Evolutionary conservation across 2,797 vertebrate species (phyloP).

Genomic region (Echiichthys vipera): DNA sequence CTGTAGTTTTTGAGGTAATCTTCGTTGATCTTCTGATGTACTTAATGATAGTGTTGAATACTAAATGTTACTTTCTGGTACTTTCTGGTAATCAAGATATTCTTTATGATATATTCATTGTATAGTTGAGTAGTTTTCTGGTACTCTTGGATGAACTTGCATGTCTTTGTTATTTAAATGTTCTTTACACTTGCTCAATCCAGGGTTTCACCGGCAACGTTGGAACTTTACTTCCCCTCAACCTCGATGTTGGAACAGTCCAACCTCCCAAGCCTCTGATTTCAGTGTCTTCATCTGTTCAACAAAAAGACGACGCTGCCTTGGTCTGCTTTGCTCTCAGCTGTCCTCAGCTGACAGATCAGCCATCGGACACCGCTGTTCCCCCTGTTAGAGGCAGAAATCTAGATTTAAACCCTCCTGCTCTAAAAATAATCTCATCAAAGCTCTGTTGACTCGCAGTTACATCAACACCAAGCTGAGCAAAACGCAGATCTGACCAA

Average conservation of each 20-base stretch:
- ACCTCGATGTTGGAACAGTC: neutral
- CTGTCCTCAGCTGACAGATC: slow-evolving; percentile 59
- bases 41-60: neutral
- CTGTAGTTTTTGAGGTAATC: neutral
- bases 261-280: too few relatives aligned
- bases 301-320: neutral
- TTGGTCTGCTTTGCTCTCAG: slow-evolving; percentile 17
- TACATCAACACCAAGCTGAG: neutral
- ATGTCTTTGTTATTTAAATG: slow-evolving; percentile 4
- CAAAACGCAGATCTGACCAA: neutral
- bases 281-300: slow-evolving; percentile 16
- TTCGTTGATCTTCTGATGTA: too few relatives aligned
- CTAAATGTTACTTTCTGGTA: neutral
- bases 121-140: neutral
- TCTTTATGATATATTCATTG: neutral
- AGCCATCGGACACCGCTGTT: slow-evolving; percentile 48
- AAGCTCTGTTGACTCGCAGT: neutral
- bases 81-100: neutral
- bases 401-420: slow-evolving; percentile 37
- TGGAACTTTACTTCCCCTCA: neutral
- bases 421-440: slow-evolving; percentile 60
- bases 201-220: slow-evolving; percentile 8
- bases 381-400: slow-evolving; percentile 32
- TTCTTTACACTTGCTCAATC: neutral
- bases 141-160: neutral